Conservation (phyloP, 1,140 invertebrate species). For the Thaumetopoea pityocampa region DNA sequence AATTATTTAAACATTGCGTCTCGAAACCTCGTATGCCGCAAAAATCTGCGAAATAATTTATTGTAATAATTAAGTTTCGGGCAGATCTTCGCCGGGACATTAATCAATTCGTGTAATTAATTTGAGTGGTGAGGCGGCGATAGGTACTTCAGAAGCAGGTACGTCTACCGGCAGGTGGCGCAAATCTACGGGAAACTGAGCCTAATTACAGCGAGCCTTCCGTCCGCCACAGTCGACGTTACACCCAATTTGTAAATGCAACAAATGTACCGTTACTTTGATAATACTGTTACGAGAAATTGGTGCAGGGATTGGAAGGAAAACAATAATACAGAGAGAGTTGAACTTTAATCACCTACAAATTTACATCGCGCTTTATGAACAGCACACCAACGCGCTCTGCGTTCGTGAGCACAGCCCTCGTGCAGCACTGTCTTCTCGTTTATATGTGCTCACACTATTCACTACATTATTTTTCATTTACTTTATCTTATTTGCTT, state of each 20-base stretch:
- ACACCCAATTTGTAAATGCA: constrained; percentile 37
- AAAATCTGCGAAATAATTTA: constrained; percentile 41
- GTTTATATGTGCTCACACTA: no score
- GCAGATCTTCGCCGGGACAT: constrained; percentile 32
- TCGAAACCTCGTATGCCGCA: constrained; percentile 1
- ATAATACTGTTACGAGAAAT: no score
- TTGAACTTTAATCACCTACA: no score
- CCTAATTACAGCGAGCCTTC: constrained; percentile 56
- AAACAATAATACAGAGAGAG: no score
- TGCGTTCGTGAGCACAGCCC: no score
- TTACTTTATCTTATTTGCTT: no score
- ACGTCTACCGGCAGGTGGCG: constrained; percentile 52
- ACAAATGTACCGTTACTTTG: constrained; percentile 48
- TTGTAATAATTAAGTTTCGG: constrained; percentile 35
- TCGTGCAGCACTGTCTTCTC: no score
- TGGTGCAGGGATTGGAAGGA: no score
- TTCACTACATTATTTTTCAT: no score
- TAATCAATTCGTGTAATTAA: constrained; percentile 69
- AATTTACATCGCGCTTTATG: no score
- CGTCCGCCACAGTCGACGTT: constrained; percentile 32
- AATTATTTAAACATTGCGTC: neutral
- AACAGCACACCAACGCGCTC: no score
- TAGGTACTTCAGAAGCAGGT: constrained; percentile 56
- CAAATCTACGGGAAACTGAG: constrained; percentile 66
- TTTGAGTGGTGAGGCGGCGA: constrained; percentile 38